Evolutionary conservation across 2,797 vertebrate genomes (phyloP).

Genomic region (Acropternis orthonyx): DNA sequence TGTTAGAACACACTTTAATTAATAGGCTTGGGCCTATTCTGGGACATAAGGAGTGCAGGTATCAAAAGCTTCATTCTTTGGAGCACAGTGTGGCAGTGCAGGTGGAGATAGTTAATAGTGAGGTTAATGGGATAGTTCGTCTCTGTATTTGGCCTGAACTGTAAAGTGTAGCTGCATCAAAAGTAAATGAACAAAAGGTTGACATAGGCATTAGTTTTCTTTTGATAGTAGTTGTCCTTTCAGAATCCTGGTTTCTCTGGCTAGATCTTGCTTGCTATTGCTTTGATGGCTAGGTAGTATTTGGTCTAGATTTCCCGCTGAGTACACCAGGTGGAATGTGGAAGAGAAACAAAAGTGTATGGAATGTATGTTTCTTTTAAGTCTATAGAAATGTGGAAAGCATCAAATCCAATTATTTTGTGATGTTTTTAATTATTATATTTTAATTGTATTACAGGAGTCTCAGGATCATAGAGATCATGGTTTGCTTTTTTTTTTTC

Average conservation of each 20-base stretch:
- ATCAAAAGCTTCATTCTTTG: background rate
- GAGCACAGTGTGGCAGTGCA: background rate
- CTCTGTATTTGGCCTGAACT: background rate
- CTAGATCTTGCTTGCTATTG: background rate
- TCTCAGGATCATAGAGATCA: background rate
- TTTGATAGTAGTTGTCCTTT: background rate
- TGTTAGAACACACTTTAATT: background rate
- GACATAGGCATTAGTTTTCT: background rate
- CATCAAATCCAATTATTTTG: background rate
- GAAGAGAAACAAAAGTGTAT: background rate
- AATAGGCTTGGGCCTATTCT: background rate
- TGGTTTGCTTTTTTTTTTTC: fast-evolving
- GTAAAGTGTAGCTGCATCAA: background rate
- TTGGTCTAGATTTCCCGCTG: background rate
- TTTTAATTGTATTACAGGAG: background rate
- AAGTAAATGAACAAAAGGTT: background rate
- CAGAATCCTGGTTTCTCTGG: background rate
- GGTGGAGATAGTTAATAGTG: background rate
- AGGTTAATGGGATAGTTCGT: background rate
- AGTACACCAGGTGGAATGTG: background rate
- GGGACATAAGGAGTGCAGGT: background rate
- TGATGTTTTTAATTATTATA: background rate
- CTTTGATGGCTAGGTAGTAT: background rate
- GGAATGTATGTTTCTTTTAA: background rate
- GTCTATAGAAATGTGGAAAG: background rate